A percentile compares a stretch with the other conserved stretches of the same genome.
phyloP scores from a whole-genome alignment of 2,888 invertebrate species.

The Patella pellucida region DNA sequence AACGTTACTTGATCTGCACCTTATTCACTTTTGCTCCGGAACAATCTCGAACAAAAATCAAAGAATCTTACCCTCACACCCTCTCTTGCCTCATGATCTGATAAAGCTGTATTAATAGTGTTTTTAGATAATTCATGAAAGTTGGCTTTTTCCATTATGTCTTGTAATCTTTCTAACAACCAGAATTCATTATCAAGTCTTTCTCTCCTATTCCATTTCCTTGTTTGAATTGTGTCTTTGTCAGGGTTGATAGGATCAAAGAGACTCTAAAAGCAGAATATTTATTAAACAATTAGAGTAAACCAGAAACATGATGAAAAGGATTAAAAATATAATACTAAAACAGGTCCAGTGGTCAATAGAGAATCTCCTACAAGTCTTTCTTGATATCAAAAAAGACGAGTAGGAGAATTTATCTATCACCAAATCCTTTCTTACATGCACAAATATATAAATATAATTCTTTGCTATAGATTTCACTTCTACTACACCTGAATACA shows the following conservation, averaged over 20 bases:
- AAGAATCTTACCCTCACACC: conserved; percentile 60
- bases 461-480: too few relatives aligned
- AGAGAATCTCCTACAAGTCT: too few relatives aligned
- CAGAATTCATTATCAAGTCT: conserved; percentile 69
- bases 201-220: conserved; percentile 60
- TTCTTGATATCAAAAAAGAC: too few relatives aligned
- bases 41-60: background rate
- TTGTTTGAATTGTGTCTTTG: conserved; percentile 66
- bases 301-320: too few relatives aligned
- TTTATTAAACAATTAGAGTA: background rate
- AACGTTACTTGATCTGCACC: too few relatives aligned
- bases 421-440: too few relatives aligned
- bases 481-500: too few relatives aligned
- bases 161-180: conserved; percentile 64
- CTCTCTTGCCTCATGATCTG: conserved; percentile 56
- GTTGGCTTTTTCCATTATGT: conserved; percentile 66
- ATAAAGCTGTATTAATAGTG: conserved; percentile 53
- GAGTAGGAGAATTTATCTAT: too few relatives aligned
- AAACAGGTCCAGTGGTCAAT: too few relatives aligned
- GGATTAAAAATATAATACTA: too few relatives aligned
- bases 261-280: conserved; percentile 51
- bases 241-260: conserved; percentile 71
- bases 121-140: conserved; percentile 63
- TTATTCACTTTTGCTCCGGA: too few relatives aligned
- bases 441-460: too few relatives aligned